Conservation (phyloP, 2,797 vertebrate genomes). For the Australoheros facetus region DNA sequence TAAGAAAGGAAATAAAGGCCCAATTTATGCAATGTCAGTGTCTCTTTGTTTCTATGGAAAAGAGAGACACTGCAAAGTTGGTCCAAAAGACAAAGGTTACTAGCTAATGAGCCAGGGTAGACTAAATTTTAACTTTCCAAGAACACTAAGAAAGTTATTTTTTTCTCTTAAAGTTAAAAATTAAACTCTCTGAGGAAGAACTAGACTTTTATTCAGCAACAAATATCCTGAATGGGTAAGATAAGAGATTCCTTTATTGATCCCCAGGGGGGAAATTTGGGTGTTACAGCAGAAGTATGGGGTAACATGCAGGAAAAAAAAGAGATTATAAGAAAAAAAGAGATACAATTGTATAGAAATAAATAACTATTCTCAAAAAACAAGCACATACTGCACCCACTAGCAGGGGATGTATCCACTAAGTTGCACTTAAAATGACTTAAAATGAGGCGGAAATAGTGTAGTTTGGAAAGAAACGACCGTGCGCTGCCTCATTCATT, state of each 20-base stretch:
- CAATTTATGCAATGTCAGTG: background rate
- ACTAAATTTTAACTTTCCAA: background rate
- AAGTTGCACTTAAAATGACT: too few relatives aligned
- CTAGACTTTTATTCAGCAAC: background rate
- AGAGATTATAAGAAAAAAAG: too few relatives aligned
- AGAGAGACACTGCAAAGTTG: background rate
- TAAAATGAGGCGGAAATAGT: background rate
- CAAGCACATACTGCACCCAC: too few relatives aligned
- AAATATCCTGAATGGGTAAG: background rate
- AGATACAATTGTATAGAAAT: too few relatives aligned
- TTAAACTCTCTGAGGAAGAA: background rate
- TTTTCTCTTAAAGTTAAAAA: background rate
- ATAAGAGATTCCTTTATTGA: too few relatives aligned
- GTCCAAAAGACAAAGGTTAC: background rate
- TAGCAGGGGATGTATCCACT: too few relatives aligned
- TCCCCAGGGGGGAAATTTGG: too few relatives aligned
- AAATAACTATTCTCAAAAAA: too few relatives aligned
- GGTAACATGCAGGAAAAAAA: too few relatives aligned
- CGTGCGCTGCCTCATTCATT: background rate
- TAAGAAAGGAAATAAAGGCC: background rate
- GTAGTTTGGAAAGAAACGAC: background rate
- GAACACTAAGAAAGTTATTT: background rate
- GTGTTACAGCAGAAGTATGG: too few relatives aligned
- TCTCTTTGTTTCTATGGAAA: background rate
- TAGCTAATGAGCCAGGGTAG: background rate